Conservation (phyloP, 2,797 vertebrate species). For the Enteromius thamalakanensis region DNA sequence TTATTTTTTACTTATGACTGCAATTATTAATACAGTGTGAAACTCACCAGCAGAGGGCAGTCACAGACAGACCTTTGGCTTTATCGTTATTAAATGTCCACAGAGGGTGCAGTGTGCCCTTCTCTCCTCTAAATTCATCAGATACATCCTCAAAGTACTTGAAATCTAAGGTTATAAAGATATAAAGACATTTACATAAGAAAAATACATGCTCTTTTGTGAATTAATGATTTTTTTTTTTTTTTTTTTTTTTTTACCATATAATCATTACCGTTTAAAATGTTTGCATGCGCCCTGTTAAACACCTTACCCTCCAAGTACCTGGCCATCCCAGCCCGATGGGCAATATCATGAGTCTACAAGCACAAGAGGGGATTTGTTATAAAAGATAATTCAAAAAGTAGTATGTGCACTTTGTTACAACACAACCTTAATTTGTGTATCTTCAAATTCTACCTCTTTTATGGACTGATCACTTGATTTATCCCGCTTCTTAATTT, state of each 20-base stretch:
- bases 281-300: conserved; percentile 88
- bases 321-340: conserved; percentile 78
- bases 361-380: neutral
- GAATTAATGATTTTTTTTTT: too few species aligned
- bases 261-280: conserved; percentile 83
- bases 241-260: neutral
- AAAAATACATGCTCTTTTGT: neutral
- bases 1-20: neutral
- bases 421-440: neutral
- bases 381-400: neutral
- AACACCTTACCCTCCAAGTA: conserved; percentile 92
- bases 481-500: neutral
- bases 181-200: neutral
- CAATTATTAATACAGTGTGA: neutral
- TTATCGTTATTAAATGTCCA: conserved; percentile 91
- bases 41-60: conserved; percentile 93
- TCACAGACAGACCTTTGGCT: conserved; percentile 86
- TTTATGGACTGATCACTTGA: neutral
- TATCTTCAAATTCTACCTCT: neutral
- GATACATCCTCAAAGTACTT: conserved; percentile 92
- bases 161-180: conserved; percentile 78
- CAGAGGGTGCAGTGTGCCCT: conserved; percentile 89
- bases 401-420: neutral
- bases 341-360: conserved; percentile 81
- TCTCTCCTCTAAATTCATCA: conserved; percentile 85